Evolutionary conservation across 2,797 vertebrate genomes (phyloP).

Genomic region (Cuniculus paca): DNA sequence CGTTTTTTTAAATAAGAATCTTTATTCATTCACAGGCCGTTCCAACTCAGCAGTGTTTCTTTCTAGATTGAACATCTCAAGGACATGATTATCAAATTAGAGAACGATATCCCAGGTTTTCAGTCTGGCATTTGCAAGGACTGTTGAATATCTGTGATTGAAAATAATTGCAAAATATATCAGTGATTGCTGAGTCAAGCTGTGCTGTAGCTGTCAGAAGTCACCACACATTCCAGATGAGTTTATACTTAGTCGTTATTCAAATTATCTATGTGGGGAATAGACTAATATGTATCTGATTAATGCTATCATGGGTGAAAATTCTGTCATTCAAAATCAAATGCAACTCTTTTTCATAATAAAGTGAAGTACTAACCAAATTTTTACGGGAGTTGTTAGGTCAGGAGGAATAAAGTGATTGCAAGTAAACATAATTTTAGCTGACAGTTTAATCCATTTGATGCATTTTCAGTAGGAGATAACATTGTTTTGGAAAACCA

Average conservation of each 20-base stretch:
- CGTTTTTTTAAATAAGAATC: neutral
- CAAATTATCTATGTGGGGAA: conserved; percentile 55
- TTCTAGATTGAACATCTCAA: conserved; percentile 73
- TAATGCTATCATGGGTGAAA: conserved; percentile 5
- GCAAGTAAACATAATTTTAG: neutral
- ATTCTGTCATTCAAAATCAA: conserved; percentile 31
- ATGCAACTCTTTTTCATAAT: neutral
- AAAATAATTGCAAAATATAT: conserved; percentile 77
- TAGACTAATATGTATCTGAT: conserved; percentile 28
- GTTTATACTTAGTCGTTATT: conserved; percentile 67
- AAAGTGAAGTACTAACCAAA: neutral
- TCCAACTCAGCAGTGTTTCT: conserved; percentile 59
- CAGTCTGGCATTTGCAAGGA: conserved; percentile 28
- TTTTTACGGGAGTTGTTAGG: neutral
- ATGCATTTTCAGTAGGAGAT: neutral
- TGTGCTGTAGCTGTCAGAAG: conserved; percentile 55
- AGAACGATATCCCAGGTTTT: conserved; percentile 47
- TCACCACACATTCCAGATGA: conserved; percentile 74
- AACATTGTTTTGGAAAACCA: neutral
- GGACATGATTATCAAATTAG: conserved; percentile 77
- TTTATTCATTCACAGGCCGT: conserved; percentile 41
- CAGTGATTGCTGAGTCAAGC: conserved; percentile 74
- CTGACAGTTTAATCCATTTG: neutral
- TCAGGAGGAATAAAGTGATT: neutral
- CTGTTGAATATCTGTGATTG: conserved; percentile 73